Base-by-base conservation (phyloP, 2,113 vertebrate species). In the Tupaia chinensis region DNA sequence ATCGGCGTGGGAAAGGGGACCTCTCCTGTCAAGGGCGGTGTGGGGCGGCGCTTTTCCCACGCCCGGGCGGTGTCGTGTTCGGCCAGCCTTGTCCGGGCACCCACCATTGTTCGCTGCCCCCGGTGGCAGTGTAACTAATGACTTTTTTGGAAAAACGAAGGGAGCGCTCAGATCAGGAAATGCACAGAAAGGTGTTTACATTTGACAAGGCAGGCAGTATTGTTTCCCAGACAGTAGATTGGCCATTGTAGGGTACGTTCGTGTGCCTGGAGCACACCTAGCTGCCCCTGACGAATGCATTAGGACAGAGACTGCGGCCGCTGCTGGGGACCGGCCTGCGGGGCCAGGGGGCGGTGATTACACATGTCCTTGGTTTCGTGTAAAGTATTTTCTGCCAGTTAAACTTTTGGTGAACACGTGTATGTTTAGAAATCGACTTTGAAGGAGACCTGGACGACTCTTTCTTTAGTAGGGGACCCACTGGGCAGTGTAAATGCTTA, bases 1-100 rank as follows among this genome's bases (percentile, higher is more conserved):
- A 98, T 97, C 98, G 95, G 96, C 93, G 98, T 99, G 99, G 99
- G 99, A 99, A 99, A 98, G 96, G 96, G 9, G 97, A 94, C 19
- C 97, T 97, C 97, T 78, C 86, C n/a, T 72, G 1, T 9, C 95
- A 82, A 97, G 97, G 73, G 83, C 81, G 58, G 92, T 93, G 96
- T 93, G 96, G 80, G 96, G 81, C 70, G 72, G 96, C 97, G 80
- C 93, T 98, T 98, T 99, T 99, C 99, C 98, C 99, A 99, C 99
- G 98, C 98, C 97, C 97, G 53, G 82, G 95, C 94, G 98, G 97
- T 97, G 93, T 98, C 98, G 97, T 98, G 32, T 98, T 98, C 98
- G 98, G 97, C 97, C 79, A n/a, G 96, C 96, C 97, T 98, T 98
- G 98, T 98, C 98, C 98, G 98, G 96, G 98, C 96, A 94, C 98